Evolutionary conservation across 2,888 invertebrate species (phyloP).

Genomic region (Macrophya alboannulata): DNA sequence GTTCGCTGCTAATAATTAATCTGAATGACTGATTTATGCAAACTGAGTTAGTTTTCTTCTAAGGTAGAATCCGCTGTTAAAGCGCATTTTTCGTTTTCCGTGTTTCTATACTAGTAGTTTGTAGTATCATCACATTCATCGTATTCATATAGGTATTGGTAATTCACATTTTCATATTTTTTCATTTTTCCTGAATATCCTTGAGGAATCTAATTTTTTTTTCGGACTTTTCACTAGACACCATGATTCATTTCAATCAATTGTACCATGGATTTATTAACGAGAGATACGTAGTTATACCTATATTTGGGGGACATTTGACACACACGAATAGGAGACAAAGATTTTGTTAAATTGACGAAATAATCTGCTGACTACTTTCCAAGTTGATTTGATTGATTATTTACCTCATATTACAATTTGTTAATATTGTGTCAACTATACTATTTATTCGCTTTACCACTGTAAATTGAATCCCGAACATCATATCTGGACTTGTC

Average conservation of each 20-base stretch:
- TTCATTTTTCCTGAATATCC: not conserved
- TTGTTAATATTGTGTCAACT: not conserved
- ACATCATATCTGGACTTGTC: not conserved
- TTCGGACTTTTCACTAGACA: not conserved
- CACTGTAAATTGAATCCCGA: not conserved
- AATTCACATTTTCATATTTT: too few species aligned
- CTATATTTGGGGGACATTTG: slow-evolving; percentile 22
- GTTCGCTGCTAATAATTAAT: too few species aligned
- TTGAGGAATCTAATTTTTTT: not conserved
- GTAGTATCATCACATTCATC: too few species aligned
- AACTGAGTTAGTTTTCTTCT: too few species aligned
- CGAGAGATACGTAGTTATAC: not conserved
- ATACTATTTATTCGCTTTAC: slow-evolving; percentile 28
- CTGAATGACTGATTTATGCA: too few species aligned
- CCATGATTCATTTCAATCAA: not conserved
- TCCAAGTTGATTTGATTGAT: slow-evolving; percentile 12
- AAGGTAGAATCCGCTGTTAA: too few species aligned
- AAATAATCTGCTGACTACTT: not conserved
- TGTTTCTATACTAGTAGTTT: too few species aligned
- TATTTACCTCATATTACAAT: not conserved
- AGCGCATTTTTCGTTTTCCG: too few species aligned
- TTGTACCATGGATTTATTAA: slow-evolving; percentile 11
- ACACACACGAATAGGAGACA: not conserved
- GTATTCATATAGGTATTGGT: too few species aligned
- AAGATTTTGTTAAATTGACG: not conserved